Evolutionary conservation across 2,888 invertebrate species (phyloP), one percentile per base, ranked within the genome.

Genomic region (Yponomeuta plumbellus): DNA sequence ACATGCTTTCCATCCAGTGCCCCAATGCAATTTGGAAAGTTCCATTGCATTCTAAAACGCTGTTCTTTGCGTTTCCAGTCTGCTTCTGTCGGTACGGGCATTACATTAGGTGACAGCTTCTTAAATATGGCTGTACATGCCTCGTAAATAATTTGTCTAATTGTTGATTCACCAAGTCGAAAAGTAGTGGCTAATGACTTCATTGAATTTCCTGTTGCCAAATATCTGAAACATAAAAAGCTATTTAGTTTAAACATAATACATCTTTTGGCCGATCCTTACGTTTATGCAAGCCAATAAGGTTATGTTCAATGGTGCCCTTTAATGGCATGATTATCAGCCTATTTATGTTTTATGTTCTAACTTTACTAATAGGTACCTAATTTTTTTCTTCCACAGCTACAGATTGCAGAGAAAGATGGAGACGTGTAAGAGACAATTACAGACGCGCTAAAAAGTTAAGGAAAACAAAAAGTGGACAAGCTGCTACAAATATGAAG

Each of bases 381-480:
- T 64, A 66, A 64, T 68, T 68, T 66, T 66, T 68, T 67, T 68
- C 67, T 64, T 68, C 66, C 65, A 26, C 68, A 67, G 68, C 67
- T 61, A 63, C 65, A 65, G 63, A 61, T 66, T 67, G 67, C 61
- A 68, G 64, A 67, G 67, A 67, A 59, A 68, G 66, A 68, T 68
- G 68, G 68, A 68, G 64, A 61, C 65, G 68, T 64, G 65, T 67
- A 56, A 65, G 68, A 58, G 68, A 68, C 61, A 68, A 68, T 64
- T 68, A 67, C 66, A 44, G 68, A 66, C 58, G 64, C 61, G 68
- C 68, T 39, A 64, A 66, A 61, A 68, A 64, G 40, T 61, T 66
- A 66, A 40, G 68, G 34, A 40, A 39, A 66, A 65, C 68, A 23
- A 64, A 68, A 40, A 68, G 64, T 68, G 68, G 68, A 34, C 66